These are phyloP conservation scores for Serilophus lunatus DNA, from an alignment of 2,113 vertebrate genomes.

Conservation along the genomic window DNA sequence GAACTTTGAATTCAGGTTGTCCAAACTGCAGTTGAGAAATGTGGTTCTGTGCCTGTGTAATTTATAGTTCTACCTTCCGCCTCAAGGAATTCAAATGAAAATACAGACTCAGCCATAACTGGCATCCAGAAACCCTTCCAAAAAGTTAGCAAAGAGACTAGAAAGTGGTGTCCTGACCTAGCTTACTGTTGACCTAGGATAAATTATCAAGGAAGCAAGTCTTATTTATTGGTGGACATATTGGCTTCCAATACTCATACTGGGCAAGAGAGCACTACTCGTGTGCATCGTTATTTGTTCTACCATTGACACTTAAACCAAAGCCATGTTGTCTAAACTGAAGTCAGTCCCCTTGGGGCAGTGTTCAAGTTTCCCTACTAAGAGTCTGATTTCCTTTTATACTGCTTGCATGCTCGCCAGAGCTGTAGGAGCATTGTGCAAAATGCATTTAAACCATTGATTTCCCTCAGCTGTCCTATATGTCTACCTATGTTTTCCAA, in stretches of 20 bases:
- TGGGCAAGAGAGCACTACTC: neutral
- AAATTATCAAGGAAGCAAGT: neutral
- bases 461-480: neutral
- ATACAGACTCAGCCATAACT: neutral
- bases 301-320: neutral
- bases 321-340: neutral
- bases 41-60: neutral
- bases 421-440: neutral
- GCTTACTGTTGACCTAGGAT: neutral
- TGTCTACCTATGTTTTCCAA: neutral
- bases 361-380: neutral
- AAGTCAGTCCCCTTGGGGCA: rapidly evolving
- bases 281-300: neutral
- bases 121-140: neutral
- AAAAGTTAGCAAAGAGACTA: neutral
- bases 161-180: neutral
- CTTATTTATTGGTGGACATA: neutral
- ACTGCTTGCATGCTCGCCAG: neutral
- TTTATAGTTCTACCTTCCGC: neutral
- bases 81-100: neutral
- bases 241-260: neutral
- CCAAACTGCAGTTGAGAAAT: neutral
- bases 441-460: neutral
- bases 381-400: neutral
- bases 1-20: neutral